Evolutionary conservation across 2,113 vertebrate genomes (phyloP).

Genomic region (Anthoscopus minutus): DNA sequence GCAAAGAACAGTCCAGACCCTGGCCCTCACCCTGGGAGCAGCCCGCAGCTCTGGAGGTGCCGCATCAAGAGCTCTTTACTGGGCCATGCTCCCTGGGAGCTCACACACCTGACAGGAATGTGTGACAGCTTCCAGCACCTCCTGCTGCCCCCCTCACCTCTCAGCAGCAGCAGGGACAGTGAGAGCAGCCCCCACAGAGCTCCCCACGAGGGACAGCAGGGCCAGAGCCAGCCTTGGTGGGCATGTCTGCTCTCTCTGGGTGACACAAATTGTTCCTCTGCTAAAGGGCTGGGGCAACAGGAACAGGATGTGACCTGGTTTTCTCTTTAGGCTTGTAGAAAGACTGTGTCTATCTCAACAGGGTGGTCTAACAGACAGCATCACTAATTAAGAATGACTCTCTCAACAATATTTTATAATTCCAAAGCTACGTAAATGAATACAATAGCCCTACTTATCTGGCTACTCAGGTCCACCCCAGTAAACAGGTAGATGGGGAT

Average conservation of each 20-base stretch:
- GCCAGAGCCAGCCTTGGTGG: fast-evolving
- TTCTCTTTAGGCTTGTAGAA: not conserved
- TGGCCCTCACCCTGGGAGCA: not conserved
- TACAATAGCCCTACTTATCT: not conserved
- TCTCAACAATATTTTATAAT: not conserved
- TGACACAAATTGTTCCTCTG: not conserved
- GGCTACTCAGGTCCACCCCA: not conserved
- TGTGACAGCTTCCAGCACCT: not conserved
- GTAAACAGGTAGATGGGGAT: not conserved
- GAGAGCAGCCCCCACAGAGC: not conserved
- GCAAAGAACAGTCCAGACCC: not conserved
- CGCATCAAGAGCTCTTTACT: not conserved
- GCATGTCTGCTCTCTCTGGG: fast-evolving
- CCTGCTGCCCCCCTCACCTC: fast-evolving
- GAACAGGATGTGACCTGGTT: not conserved
- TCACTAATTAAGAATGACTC: not conserved
- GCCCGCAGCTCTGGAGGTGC: not conserved
- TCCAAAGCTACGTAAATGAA: not conserved
- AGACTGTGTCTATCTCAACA: not conserved
- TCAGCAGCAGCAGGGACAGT: fast-evolving
- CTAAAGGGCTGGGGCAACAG: not conserved
- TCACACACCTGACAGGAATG: not conserved
- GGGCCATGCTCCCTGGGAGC: not conserved
- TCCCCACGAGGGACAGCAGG: fast-evolving
- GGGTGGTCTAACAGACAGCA: not conserved